Evolutionary conservation across 2,888 invertebrate species (phyloP).

Genomic region (Reticulitermes lucifugus): DNA sequence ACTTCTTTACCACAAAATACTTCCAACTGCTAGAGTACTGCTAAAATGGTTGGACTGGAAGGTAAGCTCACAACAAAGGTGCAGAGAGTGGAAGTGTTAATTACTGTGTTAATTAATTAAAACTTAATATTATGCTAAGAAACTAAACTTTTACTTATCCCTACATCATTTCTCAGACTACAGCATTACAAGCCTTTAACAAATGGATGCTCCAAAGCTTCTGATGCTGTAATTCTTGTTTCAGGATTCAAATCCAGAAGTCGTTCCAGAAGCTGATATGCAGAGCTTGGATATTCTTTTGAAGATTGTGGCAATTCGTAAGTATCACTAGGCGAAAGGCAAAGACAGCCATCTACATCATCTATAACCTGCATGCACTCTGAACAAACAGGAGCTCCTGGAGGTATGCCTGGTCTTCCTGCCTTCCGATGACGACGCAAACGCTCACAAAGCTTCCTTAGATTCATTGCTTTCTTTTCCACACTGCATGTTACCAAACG

Average conservation of each 20-base stretch:
- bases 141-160: no score
- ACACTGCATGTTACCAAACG: slow-evolving; percentile 58
- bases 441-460: slow-evolving; percentile 61
- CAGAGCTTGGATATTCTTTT: slow-evolving; percentile 72
- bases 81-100: no score
- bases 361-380: slow-evolving; percentile 52
- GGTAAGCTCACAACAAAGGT: no score
- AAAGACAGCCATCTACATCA: slow-evolving; percentile 48
- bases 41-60: no score
- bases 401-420: slow-evolving; percentile 30
- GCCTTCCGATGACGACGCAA: slow-evolving; percentile 56
- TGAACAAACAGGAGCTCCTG: slow-evolving; percentile 44
- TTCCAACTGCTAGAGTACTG: no score
- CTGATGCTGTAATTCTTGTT: slow-evolving; percentile 77
- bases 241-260: slow-evolving; percentile 85
- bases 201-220: slow-evolving; percentile 83
- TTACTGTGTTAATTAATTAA: no score
- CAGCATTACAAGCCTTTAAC: slow-evolving; percentile 61
- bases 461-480: slow-evolving; percentile 58
- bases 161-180: neutral
- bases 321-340: slow-evolving; percentile 24
- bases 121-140: no score
- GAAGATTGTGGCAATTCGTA: neutral
- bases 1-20: no score
- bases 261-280: slow-evolving; percentile 77